phyloP scores from a whole-genome alignment of 2,888 invertebrate species.

The Pseudococcus jackbeardsleyi region DNA sequence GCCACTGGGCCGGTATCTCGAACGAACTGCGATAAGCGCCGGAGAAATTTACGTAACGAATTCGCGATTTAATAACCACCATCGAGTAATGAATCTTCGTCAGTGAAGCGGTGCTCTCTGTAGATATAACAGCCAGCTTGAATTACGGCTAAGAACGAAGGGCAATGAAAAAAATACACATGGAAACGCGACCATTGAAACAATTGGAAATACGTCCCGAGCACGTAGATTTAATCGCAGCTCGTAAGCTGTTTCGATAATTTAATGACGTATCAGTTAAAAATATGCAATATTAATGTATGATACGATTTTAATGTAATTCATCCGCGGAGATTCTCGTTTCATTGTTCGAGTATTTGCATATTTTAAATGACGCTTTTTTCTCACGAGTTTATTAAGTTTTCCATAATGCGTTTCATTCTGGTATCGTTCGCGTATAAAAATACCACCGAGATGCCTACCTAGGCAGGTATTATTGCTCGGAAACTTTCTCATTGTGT shows the following conservation, averaged over 20 bases:
- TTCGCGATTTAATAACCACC: slow-evolving; percentile 19
- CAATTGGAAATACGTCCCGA: background rate
- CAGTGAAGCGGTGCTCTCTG: background rate
- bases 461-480: background rate
- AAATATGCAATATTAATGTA: background rate
- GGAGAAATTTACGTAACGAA: background rate
- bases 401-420: background rate
- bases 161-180: background rate
- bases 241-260: background rate
- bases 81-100: background rate
- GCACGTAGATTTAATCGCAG: background rate
- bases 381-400: slow-evolving; percentile 39
- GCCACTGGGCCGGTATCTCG: background rate
- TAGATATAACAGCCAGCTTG: too few relatives aligned
- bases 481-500: slow-evolving; percentile 31
- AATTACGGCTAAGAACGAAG: background rate
- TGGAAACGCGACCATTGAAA: background rate
- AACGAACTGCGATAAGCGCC: background rate
- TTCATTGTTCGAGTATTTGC: slow-evolving; percentile 17
- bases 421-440: background rate
- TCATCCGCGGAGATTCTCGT: background rate
- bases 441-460: background rate
- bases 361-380: background rate
- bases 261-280: slow-evolving; percentile 25
- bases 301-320: background rate